phyloP scores from a whole-genome alignment of 2,113 vertebrate genomes.

The Labeo rohita region DNA sequence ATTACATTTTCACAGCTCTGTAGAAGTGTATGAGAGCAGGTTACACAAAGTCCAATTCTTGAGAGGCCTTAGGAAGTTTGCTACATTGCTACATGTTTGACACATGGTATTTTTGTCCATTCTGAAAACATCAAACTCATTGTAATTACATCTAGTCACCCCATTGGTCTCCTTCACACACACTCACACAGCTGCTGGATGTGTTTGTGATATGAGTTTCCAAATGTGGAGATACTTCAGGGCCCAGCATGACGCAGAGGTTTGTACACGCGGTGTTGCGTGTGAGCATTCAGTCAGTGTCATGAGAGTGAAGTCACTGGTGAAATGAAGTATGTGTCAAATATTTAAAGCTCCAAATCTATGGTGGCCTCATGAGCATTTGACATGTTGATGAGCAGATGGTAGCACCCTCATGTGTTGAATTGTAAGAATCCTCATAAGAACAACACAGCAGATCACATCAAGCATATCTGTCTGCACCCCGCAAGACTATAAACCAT shows the following conservation, averaged over 20 bases:
- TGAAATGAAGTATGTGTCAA: conserved; percentile 37
- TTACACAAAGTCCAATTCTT: not conserved
- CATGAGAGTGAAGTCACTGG: conserved; percentile 28
- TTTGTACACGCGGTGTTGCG: not conserved
- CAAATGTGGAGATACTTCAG: conserved; percentile 2
- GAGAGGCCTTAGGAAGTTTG: not conserved
- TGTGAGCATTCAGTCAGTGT: not conserved
- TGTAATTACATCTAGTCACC: conserved; percentile 75
- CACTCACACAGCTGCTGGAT: not conserved
- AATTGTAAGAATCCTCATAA: conserved; percentile 61
- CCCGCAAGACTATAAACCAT: not conserved
- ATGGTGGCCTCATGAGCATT: conserved; percentile 63
- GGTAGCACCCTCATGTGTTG: conserved; percentile 62
- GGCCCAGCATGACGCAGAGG: not conserved
- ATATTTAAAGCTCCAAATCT: conserved; percentile 54
- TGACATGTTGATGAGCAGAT: conserved; percentile 75
- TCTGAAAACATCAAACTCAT: conserved; percentile 64
- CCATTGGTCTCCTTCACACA: conserved; percentile 58
- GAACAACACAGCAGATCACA: conserved; percentile 53
- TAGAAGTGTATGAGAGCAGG: not conserved
- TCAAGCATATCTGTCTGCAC: conserved; percentile 19
- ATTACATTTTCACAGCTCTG: not conserved
- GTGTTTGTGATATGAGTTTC: not conserved
- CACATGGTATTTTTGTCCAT: conserved; percentile 54
- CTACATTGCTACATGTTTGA: conserved; percentile 51